phyloP scores from a whole-genome alignment of 1,140 invertebrate genomes.

The Lycorma delicatula region DNA sequence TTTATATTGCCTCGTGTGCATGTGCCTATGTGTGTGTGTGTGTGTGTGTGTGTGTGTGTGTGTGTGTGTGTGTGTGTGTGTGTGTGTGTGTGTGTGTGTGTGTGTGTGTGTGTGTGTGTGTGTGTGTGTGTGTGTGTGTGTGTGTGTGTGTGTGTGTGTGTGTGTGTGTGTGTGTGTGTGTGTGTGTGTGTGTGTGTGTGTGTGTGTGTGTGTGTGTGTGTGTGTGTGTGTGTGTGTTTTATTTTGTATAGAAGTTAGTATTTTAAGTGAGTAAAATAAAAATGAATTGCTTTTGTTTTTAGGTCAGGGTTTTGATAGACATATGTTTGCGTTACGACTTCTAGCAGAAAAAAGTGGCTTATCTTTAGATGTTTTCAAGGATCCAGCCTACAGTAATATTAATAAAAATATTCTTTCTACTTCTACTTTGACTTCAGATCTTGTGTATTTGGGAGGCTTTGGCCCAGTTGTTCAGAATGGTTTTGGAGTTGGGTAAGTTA shows the following conservation, averaged over 20 bases:
- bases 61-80: background rate
- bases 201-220: background rate
- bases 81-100: background rate
- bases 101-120: background rate
- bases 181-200: background rate
- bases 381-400: constrained; percentile 69
- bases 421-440: constrained; percentile 83
- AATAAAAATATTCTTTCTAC: constrained; percentile 94
- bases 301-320: constrained; percentile 93
- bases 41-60: background rate
- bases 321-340: constrained; percentile 76
- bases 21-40: background rate
- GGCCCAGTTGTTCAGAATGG: constrained; percentile 86
- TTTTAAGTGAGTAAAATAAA: too few species aligned
- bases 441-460: constrained; percentile 84
- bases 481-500: constrained; percentile 74
- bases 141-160: background rate
- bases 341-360: constrained; percentile 51
- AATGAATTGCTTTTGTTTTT: constrained; percentile 22
- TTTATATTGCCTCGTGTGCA: too few species aligned
- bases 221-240: too few species aligned
- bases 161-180: background rate
- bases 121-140: background rate
- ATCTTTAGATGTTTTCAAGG: constrained; percentile 61
- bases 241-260: too few species aligned